These are phyloP conservation scores for Sturnira hondurensis DNA, from an alignment of 2,113 vertebrate species.

Conservation along the genomic window DNA sequence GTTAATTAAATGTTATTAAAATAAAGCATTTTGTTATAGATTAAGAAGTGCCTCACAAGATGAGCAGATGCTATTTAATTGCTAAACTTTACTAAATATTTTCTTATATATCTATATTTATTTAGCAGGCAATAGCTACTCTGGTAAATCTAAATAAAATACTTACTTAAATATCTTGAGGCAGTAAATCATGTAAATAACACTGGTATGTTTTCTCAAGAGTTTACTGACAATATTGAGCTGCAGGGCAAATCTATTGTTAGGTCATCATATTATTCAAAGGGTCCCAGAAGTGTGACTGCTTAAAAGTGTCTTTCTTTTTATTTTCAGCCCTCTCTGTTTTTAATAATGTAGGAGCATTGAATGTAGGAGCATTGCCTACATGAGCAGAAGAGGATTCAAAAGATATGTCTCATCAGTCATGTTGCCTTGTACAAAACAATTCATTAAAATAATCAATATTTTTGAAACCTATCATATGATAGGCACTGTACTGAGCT, in stretches of 20 bases:
- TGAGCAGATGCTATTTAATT: constrained; percentile 78
- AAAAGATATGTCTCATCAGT: not conserved
- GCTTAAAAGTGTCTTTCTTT: constrained; percentile 26
- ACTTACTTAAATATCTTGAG: constrained; percentile 82
- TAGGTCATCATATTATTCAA: constrained; percentile 50
- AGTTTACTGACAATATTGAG: constrained; percentile 67
- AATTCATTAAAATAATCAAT: constrained; percentile 49
- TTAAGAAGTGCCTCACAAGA: constrained; percentile 76
- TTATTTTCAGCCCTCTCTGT: not conserved
- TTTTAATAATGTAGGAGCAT: constrained; percentile 25
- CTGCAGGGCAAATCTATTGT: constrained; percentile 49
- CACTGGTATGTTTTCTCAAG: constrained; percentile 77
- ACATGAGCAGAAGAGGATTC: not conserved
- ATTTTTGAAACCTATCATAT: not conserved
- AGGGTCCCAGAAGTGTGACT: constrained; percentile 25
- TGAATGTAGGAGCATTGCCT: not conserved
- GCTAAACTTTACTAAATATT: constrained; percentile 81
- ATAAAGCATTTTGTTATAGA: constrained; percentile 76
- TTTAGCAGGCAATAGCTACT: constrained; percentile 80
- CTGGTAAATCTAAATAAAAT: constrained; percentile 83
- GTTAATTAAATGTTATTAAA: constrained; percentile 75
- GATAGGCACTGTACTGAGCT: not conserved
- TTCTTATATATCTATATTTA: constrained; percentile 82
- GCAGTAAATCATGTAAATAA: constrained; percentile 78
- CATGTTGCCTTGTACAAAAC: not conserved